phyloP scores from a whole-genome alignment of 2,888 invertebrate species.

The Nephrotoma guestfalica region DNA sequence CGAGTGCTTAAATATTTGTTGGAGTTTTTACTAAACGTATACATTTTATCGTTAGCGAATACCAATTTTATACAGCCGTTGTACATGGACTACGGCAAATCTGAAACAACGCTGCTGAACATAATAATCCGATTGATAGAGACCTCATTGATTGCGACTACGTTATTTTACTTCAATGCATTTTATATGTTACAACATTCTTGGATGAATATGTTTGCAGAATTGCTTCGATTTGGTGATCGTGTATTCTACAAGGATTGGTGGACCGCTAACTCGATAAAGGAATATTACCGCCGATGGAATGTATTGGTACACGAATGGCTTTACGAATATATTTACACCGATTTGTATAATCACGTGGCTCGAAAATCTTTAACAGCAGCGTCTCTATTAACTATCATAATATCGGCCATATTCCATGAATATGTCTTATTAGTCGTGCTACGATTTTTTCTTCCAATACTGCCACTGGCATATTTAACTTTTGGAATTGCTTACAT shows the following conservation, averaged over 20 bases:
- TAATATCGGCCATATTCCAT: constrained; percentile 68
- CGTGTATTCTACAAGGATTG: constrained; percentile 70
- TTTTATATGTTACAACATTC: constrained; percentile 71
- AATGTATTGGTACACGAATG: constrained; percentile 83
- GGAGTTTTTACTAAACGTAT: constrained; percentile 43
- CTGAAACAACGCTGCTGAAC: constrained; percentile 39
- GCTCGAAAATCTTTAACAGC: constrained; percentile 26
- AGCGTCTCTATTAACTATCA: constrained; percentile 46
- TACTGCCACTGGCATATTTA: no score
- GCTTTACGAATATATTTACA: constrained; percentile 73
- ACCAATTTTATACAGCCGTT: not conserved
- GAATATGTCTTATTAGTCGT: constrained; percentile 63
- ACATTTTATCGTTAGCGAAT: not conserved
- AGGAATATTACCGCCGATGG: constrained; percentile 72
- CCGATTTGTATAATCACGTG: constrained; percentile 40
- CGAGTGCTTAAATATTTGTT: constrained; percentile 46
- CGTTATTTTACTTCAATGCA: constrained; percentile 46
- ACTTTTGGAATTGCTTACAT: no score
- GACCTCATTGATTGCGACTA: not conserved
- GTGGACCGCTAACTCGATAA: constrained; percentile 73
- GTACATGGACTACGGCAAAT: constrained; percentile 21
- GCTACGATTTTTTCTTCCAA: constrained; percentile 70
- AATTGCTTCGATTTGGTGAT: constrained; percentile 69
- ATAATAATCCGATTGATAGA: constrained; percentile 47
- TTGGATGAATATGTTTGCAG: constrained; percentile 82